phyloP scores from a whole-genome alignment of 2,113 vertebrate genomes.

The Rhynchopsitta pachyrhyncha region DNA sequence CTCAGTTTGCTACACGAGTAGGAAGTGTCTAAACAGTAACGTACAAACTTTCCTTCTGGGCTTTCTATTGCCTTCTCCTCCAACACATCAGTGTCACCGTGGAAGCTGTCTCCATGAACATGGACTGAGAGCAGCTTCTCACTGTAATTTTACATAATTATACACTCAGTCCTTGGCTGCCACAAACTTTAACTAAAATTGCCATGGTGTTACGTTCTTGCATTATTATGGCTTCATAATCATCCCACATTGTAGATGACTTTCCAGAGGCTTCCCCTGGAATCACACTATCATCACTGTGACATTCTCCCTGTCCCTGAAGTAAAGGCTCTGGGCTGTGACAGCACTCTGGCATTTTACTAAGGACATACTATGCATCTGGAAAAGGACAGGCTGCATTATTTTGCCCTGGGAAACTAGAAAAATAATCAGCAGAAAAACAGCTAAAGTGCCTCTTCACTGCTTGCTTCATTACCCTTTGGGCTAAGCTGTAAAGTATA shows the following conservation, averaged over 20 bases:
- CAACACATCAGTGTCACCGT: neutral
- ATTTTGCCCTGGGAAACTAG: neutral
- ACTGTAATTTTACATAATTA: neutral
- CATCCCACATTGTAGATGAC: neutral
- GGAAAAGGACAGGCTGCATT: neutral
- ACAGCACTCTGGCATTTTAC: neutral
- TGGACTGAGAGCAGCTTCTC: neutral
- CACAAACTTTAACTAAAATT: slow-evolving; percentile 18
- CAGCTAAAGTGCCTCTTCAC: neutral
- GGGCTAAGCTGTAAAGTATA: neutral
- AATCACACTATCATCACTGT: neutral
- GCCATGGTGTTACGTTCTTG: neutral
- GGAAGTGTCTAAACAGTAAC: neutral
- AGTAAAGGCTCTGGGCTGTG: neutral
- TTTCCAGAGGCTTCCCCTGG: neutral
- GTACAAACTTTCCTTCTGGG: neutral
- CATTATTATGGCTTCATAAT: neutral
- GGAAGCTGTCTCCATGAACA: neutral
- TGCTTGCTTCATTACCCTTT: neutral
- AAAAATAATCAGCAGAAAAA: neutral
- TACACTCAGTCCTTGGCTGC: neutral
- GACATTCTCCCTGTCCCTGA: neutral
- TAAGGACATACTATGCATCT: neutral
- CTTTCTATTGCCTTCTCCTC: neutral
- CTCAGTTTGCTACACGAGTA: neutral